Base-by-base conservation (phyloP, 2,888 invertebrate species). In the Perizoma flavofasciatum region DNA sequence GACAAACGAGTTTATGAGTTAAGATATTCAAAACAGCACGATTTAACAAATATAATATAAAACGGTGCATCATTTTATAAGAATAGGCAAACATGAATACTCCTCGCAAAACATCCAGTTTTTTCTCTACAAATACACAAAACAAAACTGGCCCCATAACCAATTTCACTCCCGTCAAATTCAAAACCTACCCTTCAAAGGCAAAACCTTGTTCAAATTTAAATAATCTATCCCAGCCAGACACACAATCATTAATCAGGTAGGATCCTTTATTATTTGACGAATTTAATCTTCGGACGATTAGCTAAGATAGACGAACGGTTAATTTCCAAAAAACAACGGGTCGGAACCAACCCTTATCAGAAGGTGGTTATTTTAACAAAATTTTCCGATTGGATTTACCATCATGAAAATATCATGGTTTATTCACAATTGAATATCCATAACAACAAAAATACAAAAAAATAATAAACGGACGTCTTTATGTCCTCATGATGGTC, bases 221-320 rank as follows among this genome's bases (percentile, higher is more conserved):
- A 61, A 63, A 58, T 61, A 44, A 61, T 52, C 50, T 50, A 61
- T 60, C 61, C 49, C 37, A 34, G 50, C 45, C 51, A 60, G 51
- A 52, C 57, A 11, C 32, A 47, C 32, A 35, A 37, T 58, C 59
- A 68, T 68, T 65, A 68, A 66, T 68, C 63, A 66, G 41, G 45
- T 22, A 61, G 41, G 45, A 55, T 55, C 52, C 35, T 55, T 63
- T 52, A 64, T 65, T 61, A 61, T 63, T 48, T 50, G 39, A 48
- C 59, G 58, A 69, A 71, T 70, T 74, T 75, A 74, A 80, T 78
- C 73, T 71, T 55, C 50, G 66, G 67, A 65, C 69, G 59, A 67
- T 62, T 55, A 66, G 11, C 54, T 45, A 71, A 72, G 72, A 77
- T 68, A 68, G 74, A 78, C 76, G 74, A 67, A 22, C 22, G 22